These are phyloP conservation scores for Nannospalax galili DNA, from an alignment of 2,113 vertebrate species.

Conservation along the genomic window DNA sequence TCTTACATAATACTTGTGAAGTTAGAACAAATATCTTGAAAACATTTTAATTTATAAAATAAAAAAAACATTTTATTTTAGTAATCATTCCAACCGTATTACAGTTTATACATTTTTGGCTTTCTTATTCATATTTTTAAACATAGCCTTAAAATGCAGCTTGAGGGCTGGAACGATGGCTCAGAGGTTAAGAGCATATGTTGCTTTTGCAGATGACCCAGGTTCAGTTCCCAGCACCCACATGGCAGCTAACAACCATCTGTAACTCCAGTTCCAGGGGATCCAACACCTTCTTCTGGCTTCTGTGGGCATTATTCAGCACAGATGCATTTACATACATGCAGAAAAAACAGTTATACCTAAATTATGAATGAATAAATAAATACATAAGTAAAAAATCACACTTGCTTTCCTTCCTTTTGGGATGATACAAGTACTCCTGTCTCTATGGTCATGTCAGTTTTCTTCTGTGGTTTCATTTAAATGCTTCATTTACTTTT, in stretches of 20 bases:
- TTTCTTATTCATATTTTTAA: constrained; percentile 17
- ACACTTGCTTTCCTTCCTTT: background rate
- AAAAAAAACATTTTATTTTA: background rate
- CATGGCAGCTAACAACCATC: too few relatives aligned
- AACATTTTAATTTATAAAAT: constrained; percentile 24
- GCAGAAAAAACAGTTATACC: too few relatives aligned
- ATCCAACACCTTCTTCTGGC: too few relatives aligned
- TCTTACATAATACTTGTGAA: background rate
- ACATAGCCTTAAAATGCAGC: background rate
- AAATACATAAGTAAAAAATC: too few relatives aligned
- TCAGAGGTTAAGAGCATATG: background rate
- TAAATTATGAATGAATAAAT: too few relatives aligned
- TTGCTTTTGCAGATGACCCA: background rate
- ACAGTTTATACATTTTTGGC: background rate
- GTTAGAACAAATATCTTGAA: background rate
- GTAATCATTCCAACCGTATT: background rate
- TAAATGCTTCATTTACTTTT: background rate
- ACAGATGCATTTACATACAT: too few relatives aligned
- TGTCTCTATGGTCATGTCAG: background rate
- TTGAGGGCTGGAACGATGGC: too few relatives aligned
- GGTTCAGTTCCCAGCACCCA: background rate
- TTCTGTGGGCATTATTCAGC: too few relatives aligned
- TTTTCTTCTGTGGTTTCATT: background rate
- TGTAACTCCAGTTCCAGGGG: too few relatives aligned
- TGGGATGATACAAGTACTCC: background rate